Conservation (phyloP, 2,888 invertebrate species). For the Diploptera punctata region DNA sequence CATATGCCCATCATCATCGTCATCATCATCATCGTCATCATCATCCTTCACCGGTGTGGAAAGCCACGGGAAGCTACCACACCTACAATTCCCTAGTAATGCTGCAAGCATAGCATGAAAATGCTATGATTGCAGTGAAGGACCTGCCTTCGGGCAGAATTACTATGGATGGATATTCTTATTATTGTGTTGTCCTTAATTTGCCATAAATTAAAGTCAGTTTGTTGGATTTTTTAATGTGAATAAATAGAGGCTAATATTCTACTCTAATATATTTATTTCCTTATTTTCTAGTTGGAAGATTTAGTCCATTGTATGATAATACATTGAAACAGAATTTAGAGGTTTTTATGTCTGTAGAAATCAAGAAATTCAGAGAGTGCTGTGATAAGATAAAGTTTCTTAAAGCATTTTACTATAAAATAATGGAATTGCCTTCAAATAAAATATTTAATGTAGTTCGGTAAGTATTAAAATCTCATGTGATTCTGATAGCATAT, state of each 20-base stretch:
- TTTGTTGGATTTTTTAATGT: neutral
- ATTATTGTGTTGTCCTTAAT: neutral
- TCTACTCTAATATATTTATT: neutral
- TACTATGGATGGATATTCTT: too few relatives aligned
- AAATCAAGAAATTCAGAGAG: conserved; percentile 51
- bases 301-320: conserved; percentile 66
- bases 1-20: too few relatives aligned
- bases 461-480: conserved; percentile 38
- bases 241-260: neutral
- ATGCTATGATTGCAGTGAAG: too few relatives aligned
- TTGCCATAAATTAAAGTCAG: neutral
- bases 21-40: too few relatives aligned
- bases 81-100: too few relatives aligned
- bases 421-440: conserved; percentile 66
- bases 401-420: conserved; percentile 65
- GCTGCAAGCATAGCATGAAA: too few relatives aligned
- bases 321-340: conserved; percentile 58
- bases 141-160: too few relatives aligned
- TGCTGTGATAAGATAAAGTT: conserved; percentile 66
- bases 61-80: too few relatives aligned
- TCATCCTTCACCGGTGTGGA: too few relatives aligned
- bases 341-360: conserved; percentile 59
- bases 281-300: conserved; percentile 48
- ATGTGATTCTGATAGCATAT: too few relatives aligned
- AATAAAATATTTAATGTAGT: conserved; percentile 74